A percentile compares a stretch with the other conserved stretches of the same genome.
Evolutionary conservation across 2,797 vertebrate genomes (phyloP).

Genomic region (Toxotes lorentzi): DNA sequence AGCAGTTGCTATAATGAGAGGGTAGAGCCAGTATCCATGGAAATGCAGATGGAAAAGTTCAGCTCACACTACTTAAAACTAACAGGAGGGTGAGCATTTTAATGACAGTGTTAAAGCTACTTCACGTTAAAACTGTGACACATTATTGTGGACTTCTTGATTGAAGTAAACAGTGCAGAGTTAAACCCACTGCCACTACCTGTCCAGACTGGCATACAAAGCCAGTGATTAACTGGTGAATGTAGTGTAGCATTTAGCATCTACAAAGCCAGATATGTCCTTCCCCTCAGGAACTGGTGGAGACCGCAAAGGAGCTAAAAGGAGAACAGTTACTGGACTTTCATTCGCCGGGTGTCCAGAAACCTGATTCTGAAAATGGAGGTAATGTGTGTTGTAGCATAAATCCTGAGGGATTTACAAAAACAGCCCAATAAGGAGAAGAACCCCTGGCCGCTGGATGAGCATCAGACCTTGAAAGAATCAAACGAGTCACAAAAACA

Average conservation of each 20-base stretch:
- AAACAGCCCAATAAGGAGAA: background rate
- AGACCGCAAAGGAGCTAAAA: background rate
- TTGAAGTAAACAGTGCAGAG: background rate
- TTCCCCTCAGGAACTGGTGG: background rate
- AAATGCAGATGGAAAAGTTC: conserved; percentile 69
- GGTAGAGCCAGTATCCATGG: conserved; percentile 76
- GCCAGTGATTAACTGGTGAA: background rate
- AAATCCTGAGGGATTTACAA: background rate
- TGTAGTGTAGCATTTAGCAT: background rate
- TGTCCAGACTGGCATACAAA: background rate
- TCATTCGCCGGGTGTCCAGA: background rate
- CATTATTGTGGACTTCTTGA: background rate
- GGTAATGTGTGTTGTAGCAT: background rate
- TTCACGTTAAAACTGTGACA: background rate
- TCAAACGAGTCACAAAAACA: background rate
- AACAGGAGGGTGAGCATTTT: conserved; percentile 33
- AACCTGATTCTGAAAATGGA: background rate
- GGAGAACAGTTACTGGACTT: background rate
- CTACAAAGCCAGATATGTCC: background rate
- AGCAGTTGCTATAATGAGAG: conserved; percentile 67
- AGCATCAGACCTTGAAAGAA: background rate
- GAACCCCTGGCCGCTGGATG: background rate
- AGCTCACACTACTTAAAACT: conserved; percentile 42
- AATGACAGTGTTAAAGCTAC: conserved; percentile 19
- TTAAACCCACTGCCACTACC: background rate